Conservation (phyloP, 1,140 invertebrate species). For the Drosophila tristis region DNA sequence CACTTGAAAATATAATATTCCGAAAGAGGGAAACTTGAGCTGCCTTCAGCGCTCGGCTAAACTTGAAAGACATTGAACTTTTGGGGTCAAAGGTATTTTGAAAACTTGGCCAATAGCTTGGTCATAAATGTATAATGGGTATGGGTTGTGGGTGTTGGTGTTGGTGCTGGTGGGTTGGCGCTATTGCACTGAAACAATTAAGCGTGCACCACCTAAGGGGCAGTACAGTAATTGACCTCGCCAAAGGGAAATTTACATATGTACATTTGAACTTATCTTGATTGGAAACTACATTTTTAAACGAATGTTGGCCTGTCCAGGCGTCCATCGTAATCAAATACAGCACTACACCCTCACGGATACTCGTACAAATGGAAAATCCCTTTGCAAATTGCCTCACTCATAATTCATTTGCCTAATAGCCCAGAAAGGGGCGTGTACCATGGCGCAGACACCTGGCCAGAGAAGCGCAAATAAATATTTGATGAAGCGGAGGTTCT, state of each 20-base stretch:
- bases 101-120: slow-evolving; percentile 15
- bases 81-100: slow-evolving; percentile 25
- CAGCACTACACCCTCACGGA: slow-evolving; percentile 24
- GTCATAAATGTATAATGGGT: slow-evolving; percentile 32
- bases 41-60: slow-evolving; percentile 16
- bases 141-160: no score
- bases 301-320: slow-evolving; percentile 55
- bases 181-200: slow-evolving; percentile 41
- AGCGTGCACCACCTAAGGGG: slow-evolving; percentile 28
- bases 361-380: slow-evolving; percentile 45
- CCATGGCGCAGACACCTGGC: slow-evolving; percentile 25
- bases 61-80: slow-evolving; percentile 44
- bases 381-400: slow-evolving; percentile 47
- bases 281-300: slow-evolving; percentile 68
- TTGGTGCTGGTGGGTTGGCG: neutral
- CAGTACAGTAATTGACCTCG: slow-evolving; percentile 33
- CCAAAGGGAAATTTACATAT: slow-evolving; percentile 34
- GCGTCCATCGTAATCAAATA: slow-evolving; percentile 60
- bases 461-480: slow-evolving; percentile 39
- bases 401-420: slow-evolving; percentile 66
- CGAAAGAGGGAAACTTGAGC: slow-evolving; percentile 17
- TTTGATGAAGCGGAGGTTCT: slow-evolving; percentile 12
- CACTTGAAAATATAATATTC: slow-evolving; percentile 38
- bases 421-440: slow-evolving; percentile 35
- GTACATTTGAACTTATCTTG: slow-evolving; percentile 75